Base-by-base conservation (phyloP, 2,113 vertebrate species). In the Hydrochoerus hydrochaeris region DNA sequence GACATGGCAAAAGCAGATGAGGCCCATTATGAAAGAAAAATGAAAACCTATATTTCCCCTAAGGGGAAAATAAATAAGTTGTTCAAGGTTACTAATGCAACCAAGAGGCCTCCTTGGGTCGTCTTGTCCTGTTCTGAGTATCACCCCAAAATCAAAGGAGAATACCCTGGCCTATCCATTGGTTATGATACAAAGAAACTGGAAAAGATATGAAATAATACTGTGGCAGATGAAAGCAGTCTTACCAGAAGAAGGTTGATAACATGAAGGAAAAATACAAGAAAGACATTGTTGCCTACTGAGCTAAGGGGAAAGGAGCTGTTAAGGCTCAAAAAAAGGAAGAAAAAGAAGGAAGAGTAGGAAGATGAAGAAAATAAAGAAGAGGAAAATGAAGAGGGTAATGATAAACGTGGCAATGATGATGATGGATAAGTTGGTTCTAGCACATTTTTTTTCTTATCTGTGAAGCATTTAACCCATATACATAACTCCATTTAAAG, bases 391-490 rank as follows among this genome's bases (percentile, higher is more conserved):
- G 26, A 77, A 44, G 41, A 17, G 32, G 67, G 30, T 14, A 2
- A 77, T 10, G n/a, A 41, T 9, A 20, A 73, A 24, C n/a, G 24
- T 19, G 54, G 49, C 49, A 17, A 57, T 16, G 26, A 49, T 77
- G 11, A 69, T 69, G 67, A 77, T 28, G 41, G 26, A 46, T 77
- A 17, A 77, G 26, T 77, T 77, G 73, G 26, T 30, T 77, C 26
- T 49, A 77, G 73, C 73, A 77, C 44, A 77, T 24, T 97, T 49
- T 30, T 30, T 99, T 98, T 99, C 99, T 99, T 99, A 98, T 99
- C 99, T 99, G 99, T 99, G 99, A 98, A 99, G 98, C 99, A 99
- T 99, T 99, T 99, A 99, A 99, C 98, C 98, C 98, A 98, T 99
- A 98, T 99, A 99, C 98, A 99, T 98, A 99, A 98, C 98, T 99